Percentiles rank a stretch among this genome's conserved stretches.
These are phyloP conservation scores for Parnassius orleans DNA, from an alignment of 2,888 invertebrate genomes.

Conservation along the genomic window DNA sequence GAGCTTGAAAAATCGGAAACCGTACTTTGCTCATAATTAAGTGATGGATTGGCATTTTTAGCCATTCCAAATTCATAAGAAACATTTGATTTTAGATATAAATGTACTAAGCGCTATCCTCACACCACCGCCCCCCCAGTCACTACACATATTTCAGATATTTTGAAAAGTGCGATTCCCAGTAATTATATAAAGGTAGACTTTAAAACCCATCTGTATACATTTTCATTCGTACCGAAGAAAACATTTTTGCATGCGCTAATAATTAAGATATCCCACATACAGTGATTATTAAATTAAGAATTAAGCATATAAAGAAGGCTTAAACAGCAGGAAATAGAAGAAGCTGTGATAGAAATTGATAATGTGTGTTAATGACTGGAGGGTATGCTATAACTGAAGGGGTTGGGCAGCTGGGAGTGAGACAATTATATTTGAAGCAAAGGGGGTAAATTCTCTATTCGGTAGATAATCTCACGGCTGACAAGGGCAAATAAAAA, in stretches of 20 bases:
- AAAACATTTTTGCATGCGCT: slow-evolving; percentile 38
- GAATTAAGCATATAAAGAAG: slow-evolving; percentile 44
- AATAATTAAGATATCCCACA: slow-evolving; percentile 51
- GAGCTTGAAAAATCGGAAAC: too few relatives aligned
- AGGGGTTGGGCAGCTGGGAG: slow-evolving; percentile 29
- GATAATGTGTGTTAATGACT: slow-evolving; percentile 59
- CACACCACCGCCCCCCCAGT: slow-evolving; percentile 71
- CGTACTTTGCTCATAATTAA: too few relatives aligned
- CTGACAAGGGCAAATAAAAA: slow-evolving; percentile 13
- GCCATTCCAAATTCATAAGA: slow-evolving; percentile 22
- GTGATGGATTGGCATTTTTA: slow-evolving; percentile 5
- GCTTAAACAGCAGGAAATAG: slow-evolving; percentile 49
- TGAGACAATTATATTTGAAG: slow-evolving; percentile 25
- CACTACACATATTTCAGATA: slow-evolving; percentile 47
- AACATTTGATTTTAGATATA: slow-evolving; percentile 21
- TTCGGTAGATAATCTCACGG: slow-evolving; percentile 9
- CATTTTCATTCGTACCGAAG: background rate
- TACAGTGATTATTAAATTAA: slow-evolving; percentile 34
- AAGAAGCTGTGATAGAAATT: slow-evolving; percentile 51
- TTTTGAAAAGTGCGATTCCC: slow-evolving; percentile 43
- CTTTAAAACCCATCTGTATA: background rate
- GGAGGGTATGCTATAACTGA: slow-evolving; percentile 52
- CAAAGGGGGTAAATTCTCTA: slow-evolving; percentile 17
- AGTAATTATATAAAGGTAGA: background rate
- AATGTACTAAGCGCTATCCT: slow-evolving; percentile 41